Base-by-base conservation (phyloP, 2,797 vertebrate genomes). In the Bucorvus abyssinicus region DNA sequence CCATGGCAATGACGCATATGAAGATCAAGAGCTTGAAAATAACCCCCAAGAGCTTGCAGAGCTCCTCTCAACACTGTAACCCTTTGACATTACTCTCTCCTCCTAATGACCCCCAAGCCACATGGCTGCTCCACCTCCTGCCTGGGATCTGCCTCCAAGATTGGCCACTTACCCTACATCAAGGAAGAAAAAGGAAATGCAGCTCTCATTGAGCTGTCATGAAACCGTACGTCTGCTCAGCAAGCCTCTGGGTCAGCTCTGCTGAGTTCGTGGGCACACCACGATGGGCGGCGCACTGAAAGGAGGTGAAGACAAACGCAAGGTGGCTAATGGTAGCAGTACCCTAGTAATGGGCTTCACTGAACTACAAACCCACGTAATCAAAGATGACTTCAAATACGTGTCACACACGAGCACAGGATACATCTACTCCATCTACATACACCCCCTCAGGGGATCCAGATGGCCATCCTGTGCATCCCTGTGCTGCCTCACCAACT, bases 351-450 rank as follows among this genome's bases (percentile, higher is more conserved):
- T 1, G 2, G 61, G 60, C 36, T 36, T 76, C 45, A 12, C 38
- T 29, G 38, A 64, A 49, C 47, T 21, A 19, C 22, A 47, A 47
- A 75, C 24, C 21, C n/a, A 13, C 23, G 4, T n/a, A 36, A 30
- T 20, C 40, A 44, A 61, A 83, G 67, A 61, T 29, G 11, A 60
- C 44, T 61, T 67, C 49, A 70, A 59, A 57, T 14, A 20, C 1
- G 5, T 5, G 5, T 30, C 67, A 47, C 13, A 7, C 26, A 50
- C 0, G 2, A 47, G 34, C 17, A 22, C 56, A 9, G 0, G 24
- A 44, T 6, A 22, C 20, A 47, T 22, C 24, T 34, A 32, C 10
- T 50, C 32, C 27, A 15, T 12, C 61, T 19, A 36, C 50, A 29
- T 12, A 10, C 49, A 10, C 44, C 7, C 14, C 38, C 38, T 40